Base-by-base conservation (phyloP, 64 coral and sea anemone species). In the Platygyra sinensis region DNA sequence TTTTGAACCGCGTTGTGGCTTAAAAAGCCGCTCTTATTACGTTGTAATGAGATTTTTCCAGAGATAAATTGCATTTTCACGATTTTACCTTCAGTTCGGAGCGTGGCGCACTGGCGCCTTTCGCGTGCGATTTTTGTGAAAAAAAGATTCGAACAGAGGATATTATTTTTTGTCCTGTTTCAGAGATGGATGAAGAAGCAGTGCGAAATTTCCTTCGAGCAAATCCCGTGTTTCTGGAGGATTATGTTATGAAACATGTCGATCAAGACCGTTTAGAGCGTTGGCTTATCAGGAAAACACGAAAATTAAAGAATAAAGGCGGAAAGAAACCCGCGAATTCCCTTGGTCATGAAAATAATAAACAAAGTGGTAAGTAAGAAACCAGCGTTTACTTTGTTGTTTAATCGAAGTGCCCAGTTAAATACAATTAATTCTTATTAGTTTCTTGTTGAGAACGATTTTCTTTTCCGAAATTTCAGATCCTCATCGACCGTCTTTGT, bases 181-280 rank as follows among this genome's bases (percentile, higher is more conserved):
- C 63, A 85, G 81, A 91, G 50, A 8, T 98, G 5, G 94, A 99
- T 64, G 85, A 83, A 31, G 97, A 99, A 30, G 88, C 76, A 32
- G 91, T 93, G 25, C 72, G 89, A 80, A 91, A 38, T 36, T 99
- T 86, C 74, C 91, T 99, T 17, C 91, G 90, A 38, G 72, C 90
- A n/a, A 93, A 99, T 75, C 97, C 94, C n/a, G 85, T 95, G 78
- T 99, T 99, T 88, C 76, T 99, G 51, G 97, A 99, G 29, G 91
- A 99, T 14, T 99, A 93, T 82, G 91, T 99, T 16, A 94, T 99
- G 97, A 96, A 88, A 77, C 30, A 94, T 81, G 94, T 99, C 8
- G 97, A 99, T 33, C 97, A 99, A 86, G 94, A 99, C n/a, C 62
- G 97, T 22, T 74, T 99, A 14, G 97, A 99, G 31, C 61, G 97